Percentiles rank a stretch among this genome's conserved stretches.
Conservation (phyloP, 2,888 invertebrate species). For the Auanema freiburgensis region DNA sequence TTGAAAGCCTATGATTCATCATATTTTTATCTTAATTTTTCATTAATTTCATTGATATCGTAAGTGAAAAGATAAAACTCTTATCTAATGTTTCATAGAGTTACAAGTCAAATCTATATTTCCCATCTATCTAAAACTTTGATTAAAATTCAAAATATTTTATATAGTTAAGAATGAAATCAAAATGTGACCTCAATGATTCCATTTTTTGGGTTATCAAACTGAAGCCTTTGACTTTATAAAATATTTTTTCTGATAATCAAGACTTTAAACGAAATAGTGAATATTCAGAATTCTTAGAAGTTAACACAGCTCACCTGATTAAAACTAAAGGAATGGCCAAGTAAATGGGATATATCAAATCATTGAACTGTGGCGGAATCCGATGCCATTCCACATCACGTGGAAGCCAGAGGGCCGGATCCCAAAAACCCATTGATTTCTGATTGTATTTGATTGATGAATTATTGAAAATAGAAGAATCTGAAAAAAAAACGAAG, state of each 20-base stretch:
- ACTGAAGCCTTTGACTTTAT: neutral
- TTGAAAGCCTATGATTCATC: no score
- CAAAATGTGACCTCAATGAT: neutral
- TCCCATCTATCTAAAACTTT: neutral
- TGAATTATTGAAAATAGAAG: neutral
- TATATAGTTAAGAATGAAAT: neutral
- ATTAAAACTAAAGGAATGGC: slow-evolving; percentile 49
- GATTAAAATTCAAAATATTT: slow-evolving; percentile 1
- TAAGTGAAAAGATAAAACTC: no score
- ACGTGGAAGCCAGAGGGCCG: slow-evolving; percentile 51
- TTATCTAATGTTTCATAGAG: no score
- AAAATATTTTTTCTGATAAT: neutral
- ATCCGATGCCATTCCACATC: slow-evolving; percentile 48
- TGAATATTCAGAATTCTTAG: no score
- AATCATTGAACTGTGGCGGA: slow-evolving; percentile 47
- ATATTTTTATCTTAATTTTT: no score
- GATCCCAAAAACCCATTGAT: slow-evolving; percentile 30
- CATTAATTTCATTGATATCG: no score
- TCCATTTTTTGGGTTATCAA: neutral
- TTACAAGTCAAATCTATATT: no score
- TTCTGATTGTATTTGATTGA: neutral
- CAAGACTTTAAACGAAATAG: no score
- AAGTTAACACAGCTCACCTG: no score
- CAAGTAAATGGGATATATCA: slow-evolving; percentile 50
- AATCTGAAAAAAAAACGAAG: neutral